Evolutionary conservation across 2,113 vertebrate species (phyloP).

Genomic region (Passer montanus): DNA sequence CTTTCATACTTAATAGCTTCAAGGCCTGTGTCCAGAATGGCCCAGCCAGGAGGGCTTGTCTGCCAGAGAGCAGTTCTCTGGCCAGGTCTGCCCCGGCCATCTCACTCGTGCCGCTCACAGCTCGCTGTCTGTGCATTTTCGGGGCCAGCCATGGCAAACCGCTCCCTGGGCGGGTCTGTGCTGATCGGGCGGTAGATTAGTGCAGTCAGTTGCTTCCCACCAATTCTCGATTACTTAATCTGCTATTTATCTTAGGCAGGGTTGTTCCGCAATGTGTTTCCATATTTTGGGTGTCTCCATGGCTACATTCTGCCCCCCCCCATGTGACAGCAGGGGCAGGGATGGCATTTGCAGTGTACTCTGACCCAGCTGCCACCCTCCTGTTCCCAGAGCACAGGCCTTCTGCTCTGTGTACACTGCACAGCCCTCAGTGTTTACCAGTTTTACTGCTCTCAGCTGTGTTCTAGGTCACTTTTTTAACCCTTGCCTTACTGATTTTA

Average conservation of each 20-base stretch:
- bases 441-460: not conserved
- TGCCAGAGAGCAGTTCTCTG: not conserved
- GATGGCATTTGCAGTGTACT: not conserved
- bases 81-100: no score
- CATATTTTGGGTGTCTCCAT: not conserved
- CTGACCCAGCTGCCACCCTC: not conserved
- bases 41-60: not conserved
- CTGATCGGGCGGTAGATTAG: not conserved
- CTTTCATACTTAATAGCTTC: not conserved
- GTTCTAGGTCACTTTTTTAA: not conserved
- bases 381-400: not conserved
- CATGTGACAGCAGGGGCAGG: not conserved
- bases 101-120: fast-evolving
- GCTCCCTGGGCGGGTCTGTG: not conserved
- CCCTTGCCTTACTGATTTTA: not conserved
- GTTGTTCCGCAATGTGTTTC: not conserved
- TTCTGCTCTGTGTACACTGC: not conserved
- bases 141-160: not conserved
- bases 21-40: not conserved
- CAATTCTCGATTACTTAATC: not conserved
- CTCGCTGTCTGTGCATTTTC: fast-evolving
- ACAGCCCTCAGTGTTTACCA: not conserved
- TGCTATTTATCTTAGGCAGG: not conserved
- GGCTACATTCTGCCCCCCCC: not conserved
- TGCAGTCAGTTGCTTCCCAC: not conserved